These are phyloP conservation scores for Protomyctophum bolini DNA, from an alignment of 2,113 vertebrate species.

Conservation along the genomic window DNA sequence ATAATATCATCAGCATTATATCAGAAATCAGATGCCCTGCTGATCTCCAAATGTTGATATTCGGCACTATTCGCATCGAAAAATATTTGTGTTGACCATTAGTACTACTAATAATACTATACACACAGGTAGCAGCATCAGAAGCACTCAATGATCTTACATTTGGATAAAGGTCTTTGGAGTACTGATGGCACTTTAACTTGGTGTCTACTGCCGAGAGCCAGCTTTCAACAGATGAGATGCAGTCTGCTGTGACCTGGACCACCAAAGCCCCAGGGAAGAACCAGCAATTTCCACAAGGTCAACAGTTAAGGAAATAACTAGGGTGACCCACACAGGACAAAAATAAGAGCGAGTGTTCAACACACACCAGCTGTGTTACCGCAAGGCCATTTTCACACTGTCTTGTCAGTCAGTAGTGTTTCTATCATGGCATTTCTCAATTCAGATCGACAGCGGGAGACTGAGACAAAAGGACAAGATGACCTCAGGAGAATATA, in stretches of 20 bases:
- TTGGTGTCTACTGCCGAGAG: constrained; percentile 44
- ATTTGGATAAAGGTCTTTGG: constrained; percentile 40
- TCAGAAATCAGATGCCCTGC: too few relatives aligned
- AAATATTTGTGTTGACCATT: background rate
- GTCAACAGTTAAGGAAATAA: constrained; percentile 73
- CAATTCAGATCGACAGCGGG: constrained; percentile 37
- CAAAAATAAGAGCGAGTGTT: constrained; percentile 41
- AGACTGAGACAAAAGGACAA: constrained; percentile 26
- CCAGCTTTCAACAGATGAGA: constrained; percentile 52
- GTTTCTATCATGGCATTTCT: constrained; percentile 39
- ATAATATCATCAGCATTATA: too few relatives aligned
- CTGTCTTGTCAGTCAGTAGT: constrained; percentile 37
- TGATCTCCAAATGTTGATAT: too few relatives aligned
- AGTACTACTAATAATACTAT: constrained; percentile 5
- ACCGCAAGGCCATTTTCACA: constrained; percentile 40
- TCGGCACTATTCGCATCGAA: too few relatives aligned
- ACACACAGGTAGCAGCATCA: constrained; percentile 26
- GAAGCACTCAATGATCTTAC: constrained; percentile 28
- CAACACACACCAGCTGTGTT: constrained; percentile 43
- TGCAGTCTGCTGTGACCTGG: constrained; percentile 55
- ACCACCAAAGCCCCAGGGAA: constrained; percentile 49
- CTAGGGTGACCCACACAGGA: constrained; percentile 41
- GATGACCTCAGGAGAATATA: constrained; percentile 42
- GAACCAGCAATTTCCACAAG: constrained; percentile 73
- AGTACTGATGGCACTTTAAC: constrained; percentile 54